Evolutionary conservation across 2,797 vertebrate species (phyloP), one percentile per base, ranked within the genome.

Genomic region (Caiman crocodilus): DNA sequence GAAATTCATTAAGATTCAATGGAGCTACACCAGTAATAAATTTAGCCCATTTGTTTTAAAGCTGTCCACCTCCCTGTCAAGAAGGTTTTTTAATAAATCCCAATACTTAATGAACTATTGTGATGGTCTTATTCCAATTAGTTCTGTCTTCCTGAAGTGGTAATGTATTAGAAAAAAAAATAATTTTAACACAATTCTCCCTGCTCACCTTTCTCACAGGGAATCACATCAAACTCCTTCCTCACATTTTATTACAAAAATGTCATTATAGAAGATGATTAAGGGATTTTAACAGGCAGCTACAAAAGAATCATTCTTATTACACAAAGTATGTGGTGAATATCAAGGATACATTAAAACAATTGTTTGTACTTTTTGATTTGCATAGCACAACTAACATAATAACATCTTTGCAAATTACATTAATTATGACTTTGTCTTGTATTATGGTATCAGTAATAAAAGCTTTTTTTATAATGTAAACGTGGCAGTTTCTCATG

Each of bases 391-490:
- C 63, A 79, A 30, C 55, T 56, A 78, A 73, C 93, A 87, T 89
- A 94, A 90, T 82, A 93, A 81, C 42, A 73, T 93, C 64, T 94
- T 91, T 90, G 80, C 87, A 94, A 96, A 93, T 94, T 85, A 84
- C 35, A 30, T 94, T 96, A 97, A 94, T 96, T 95, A 92, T 76
- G 76, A 79, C 79, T 94, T 93, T 94, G 73, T 2, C 71, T 90
- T 91, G 26, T 82, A 76, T 92, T 87, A 75, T 21, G 56, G 75
- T 84, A 94, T 92, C 56, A 76, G 79, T 32, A 94, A 81, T 86
- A 20, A 85, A 78, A 83, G 69, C 50, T 88, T 89, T 96, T 81
- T 93, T 90, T 78, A 59, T 85, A 65, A 35, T 61, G 2, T 21
- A 91, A 82, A 75, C 86, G 18, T 69, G 63, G 76, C n/a, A 30